phyloP scores from a whole-genome alignment of 2,113 vertebrate genomes.

The Cyprinus carpio region DNA sequence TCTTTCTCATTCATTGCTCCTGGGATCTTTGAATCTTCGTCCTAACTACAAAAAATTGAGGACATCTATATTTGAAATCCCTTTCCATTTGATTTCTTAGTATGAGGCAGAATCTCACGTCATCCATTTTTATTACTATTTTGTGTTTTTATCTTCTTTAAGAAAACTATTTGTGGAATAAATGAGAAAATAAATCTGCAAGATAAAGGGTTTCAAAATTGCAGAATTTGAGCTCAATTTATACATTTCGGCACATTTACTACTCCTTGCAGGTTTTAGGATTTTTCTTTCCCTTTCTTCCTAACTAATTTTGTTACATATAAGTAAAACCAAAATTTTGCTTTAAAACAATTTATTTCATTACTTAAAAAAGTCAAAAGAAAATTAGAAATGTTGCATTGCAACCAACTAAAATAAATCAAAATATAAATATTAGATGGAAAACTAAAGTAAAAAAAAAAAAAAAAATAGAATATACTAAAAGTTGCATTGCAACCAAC shows the following conservation, averaged over 20 bases:
- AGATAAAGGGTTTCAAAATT: constrained; percentile 36
- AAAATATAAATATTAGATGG: not conserved
- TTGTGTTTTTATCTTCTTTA: constrained; percentile 2
- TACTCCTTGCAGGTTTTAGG: not conserved
- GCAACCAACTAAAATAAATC: not conserved
- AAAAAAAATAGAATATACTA: too few relatives aligned
- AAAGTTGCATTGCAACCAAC: not conserved
- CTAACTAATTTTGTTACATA: too few relatives aligned
- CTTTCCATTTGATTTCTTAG: not conserved
- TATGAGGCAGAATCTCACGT: not conserved
- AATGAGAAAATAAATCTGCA: constrained; percentile 15
- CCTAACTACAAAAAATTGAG: not conserved
- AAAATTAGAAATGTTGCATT: too few relatives aligned
- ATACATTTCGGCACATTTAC: not conserved
- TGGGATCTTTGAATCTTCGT: not conserved
- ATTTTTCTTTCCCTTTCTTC: too few relatives aligned
- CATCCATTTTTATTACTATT: not conserved
- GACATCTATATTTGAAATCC: not conserved
- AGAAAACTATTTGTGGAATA: not conserved
- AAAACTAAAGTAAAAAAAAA: not conserved
- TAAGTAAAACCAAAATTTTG: too few relatives aligned
- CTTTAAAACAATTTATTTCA: too few relatives aligned
- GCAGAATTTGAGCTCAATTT: not conserved
- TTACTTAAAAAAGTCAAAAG: too few relatives aligned
- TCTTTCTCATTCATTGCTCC: constrained; percentile 6